Evolutionary conservation across 2,797 vertebrate genomes (phyloP), one percentile per base, ranked within the genome.

Genomic region (Poecilia gillii): DNA sequence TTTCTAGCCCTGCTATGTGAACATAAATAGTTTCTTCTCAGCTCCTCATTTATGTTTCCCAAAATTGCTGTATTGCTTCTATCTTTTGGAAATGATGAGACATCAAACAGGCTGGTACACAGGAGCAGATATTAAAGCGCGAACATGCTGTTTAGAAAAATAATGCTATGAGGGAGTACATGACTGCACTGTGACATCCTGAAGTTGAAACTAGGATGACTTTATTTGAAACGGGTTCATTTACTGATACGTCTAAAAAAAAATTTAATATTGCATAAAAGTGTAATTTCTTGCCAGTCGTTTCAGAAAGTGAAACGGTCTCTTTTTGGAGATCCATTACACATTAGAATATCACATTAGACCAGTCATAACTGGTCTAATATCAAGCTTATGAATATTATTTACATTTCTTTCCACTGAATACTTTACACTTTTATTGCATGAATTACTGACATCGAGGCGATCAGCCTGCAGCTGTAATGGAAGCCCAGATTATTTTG

Each of bases 161-260:
- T 91, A 91, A 91, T 90, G 75, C 87, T 84, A 93, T 85, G 83
- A 87, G 84, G 82, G 79, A 86, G 87, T 87, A 86, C 88, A 88
- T 85, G 87, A 91, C 89, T 90, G 85, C 77, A 45, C 84, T 91
- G 71, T 90, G 84, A 91, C 89, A 83, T 91, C 89, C 87, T 77
- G 77, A 77, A 80, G 85, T 81, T 83, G 75, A 92, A 90, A 80
- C 84, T 76, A 77, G 84, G 85, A 81, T 88, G 89, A 90, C 91
- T 94, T 86, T 86, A 93, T 92, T 92, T 92, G 83, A 92, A 91
- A 91, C 85, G 79, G 82, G 76, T 91, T 91, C 89, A 89, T 88
- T 90, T 89, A 88, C 81, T 23, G 20, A 23, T 7, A 51, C 0
- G 20, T 51, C 20, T 51, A 23, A 51, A 51, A 23, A 46, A 4